Conservation (phyloP, 2,888 invertebrate genomes). For the Melieria picta region DNA sequence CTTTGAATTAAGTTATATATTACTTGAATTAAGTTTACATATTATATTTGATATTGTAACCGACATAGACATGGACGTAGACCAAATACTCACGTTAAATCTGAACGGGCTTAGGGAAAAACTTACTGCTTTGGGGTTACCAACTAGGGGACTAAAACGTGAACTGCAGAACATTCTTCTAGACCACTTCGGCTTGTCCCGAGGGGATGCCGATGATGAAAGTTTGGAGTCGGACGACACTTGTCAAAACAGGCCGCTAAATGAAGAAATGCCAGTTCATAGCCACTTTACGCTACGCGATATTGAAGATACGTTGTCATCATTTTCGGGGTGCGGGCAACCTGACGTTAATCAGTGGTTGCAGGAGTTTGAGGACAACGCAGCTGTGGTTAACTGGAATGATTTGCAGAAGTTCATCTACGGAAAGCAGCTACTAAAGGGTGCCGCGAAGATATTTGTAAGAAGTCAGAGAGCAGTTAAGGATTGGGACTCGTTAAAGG, state of each 20-base stretch:
- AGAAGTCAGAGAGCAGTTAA: slow-evolving; percentile 27
- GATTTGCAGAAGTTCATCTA: slow-evolving; percentile 37
- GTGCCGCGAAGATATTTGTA: slow-evolving; percentile 36
- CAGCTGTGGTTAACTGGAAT: slow-evolving; percentile 34
- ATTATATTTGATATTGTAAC: too few species aligned
- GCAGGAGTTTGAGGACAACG: slow-evolving; percentile 37
- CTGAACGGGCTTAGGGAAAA: not conserved
- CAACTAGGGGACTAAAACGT: not conserved
- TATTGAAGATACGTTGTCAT: slow-evolving; percentile 34
- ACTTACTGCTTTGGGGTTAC: not conserved
- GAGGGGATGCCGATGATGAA: not conserved
- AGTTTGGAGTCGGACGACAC: not conserved
- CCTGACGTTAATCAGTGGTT: slow-evolving; percentile 35
- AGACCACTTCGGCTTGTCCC: slow-evolving; percentile 4
- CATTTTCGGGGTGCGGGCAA: slow-evolving; percentile 32
- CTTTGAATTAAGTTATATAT: too few species aligned
- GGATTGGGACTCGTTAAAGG: slow-evolving; percentile 17
- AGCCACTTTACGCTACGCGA: slow-evolving; percentile 33
- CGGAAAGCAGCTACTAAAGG: slow-evolving; percentile 35
- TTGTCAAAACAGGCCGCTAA: not conserved
- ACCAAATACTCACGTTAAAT: not conserved
- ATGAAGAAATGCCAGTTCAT: not conserved
- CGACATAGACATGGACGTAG: not conserved
- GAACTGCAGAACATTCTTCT: slow-evolving; percentile 2
- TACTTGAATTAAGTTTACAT: too few species aligned